Percentiles rank a stretch among this genome's conserved stretches.
These are phyloP conservation scores for Aldrovandia affinis DNA, from an alignment of 2,797 vertebrate genomes.

Conservation along the genomic window DNA sequence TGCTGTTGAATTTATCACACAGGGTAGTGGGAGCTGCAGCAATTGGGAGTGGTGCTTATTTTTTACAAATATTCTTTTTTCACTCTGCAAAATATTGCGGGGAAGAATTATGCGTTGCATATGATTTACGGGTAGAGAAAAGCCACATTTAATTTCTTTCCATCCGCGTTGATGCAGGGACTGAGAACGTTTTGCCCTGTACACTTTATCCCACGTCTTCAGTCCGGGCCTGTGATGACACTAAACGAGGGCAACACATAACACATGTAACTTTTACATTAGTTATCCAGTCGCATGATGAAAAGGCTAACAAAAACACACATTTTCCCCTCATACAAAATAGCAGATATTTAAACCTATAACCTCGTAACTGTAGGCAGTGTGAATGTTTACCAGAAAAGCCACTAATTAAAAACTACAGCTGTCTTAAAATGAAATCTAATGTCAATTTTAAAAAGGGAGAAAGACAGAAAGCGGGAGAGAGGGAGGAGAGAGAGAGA, in stretches of 20 bases:
- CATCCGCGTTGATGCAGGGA: background rate
- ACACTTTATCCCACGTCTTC: too few relatives aligned
- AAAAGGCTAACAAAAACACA: constrained; percentile 39
- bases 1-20: background rate
- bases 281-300: constrained; percentile 52
- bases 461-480: too few relatives aligned
- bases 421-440: constrained; percentile 66
- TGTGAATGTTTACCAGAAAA: constrained; percentile 65
- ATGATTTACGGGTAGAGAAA: constrained; percentile 71
- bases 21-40: background rate
- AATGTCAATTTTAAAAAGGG: constrained; percentile 63
- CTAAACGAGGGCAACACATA: constrained; percentile 33
- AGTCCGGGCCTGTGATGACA: constrained; percentile 37
- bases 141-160: background rate
- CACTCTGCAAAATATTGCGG: background rate
- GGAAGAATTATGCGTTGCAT: constrained; percentile 41
- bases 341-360: constrained; percentile 54
- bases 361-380: constrained; percentile 61
- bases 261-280: constrained; percentile 31
- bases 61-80: background rate
- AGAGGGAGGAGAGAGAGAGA: constrained; percentile 42
- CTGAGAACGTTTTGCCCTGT: background rate
- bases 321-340: constrained; percentile 45
- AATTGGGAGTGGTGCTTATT: background rate
- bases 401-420: constrained; percentile 69